phyloP scores from a whole-genome alignment of 64 coral and sea anemone species.

The Platygyra sinensis region DNA sequence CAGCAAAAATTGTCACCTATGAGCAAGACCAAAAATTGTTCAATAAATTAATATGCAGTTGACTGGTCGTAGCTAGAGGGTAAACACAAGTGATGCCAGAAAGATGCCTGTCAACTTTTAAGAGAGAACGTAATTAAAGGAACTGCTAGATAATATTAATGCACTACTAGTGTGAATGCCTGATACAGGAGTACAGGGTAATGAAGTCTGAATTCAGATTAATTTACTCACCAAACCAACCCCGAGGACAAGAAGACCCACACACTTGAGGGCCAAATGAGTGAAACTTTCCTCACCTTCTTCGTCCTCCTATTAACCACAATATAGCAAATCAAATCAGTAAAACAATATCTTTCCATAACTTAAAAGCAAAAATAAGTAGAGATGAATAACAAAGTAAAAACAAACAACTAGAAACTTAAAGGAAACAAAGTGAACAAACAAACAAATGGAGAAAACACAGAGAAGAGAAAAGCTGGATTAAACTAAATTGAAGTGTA shows the following conservation, averaged over 20 bases:
- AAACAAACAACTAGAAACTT: too few relatives aligned
- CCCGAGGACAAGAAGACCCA: slow-evolving; percentile 76
- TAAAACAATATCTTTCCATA: background rate
- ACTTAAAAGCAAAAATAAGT: too few relatives aligned
- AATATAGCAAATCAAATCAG: background rate
- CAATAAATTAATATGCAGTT: background rate
- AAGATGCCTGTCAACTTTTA: too few relatives aligned
- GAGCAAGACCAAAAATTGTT: background rate
- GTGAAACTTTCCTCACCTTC: slow-evolving; percentile 82
- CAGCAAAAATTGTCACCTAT: slow-evolving; percentile 91
- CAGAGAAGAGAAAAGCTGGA: too few relatives aligned
- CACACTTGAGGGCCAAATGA: slow-evolving; percentile 71
- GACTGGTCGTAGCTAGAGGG: too few relatives aligned
- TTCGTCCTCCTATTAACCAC: slow-evolving; percentile 38
- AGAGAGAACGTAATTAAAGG: too few relatives aligned
- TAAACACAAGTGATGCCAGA: too few relatives aligned
- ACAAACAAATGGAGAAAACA: background rate
- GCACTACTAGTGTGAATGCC: too few relatives aligned
- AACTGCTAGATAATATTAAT: too few relatives aligned
- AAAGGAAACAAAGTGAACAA: background rate
- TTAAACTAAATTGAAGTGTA: too few relatives aligned
- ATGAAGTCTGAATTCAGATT: background rate
- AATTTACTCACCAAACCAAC: slow-evolving; percentile 79
- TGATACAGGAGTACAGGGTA: background rate
- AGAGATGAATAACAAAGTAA: too few relatives aligned